These are phyloP conservation scores for Lacanobia oleracea DNA, from an alignment of 2,888 invertebrate genomes.

Conservation along the genomic window DNA sequence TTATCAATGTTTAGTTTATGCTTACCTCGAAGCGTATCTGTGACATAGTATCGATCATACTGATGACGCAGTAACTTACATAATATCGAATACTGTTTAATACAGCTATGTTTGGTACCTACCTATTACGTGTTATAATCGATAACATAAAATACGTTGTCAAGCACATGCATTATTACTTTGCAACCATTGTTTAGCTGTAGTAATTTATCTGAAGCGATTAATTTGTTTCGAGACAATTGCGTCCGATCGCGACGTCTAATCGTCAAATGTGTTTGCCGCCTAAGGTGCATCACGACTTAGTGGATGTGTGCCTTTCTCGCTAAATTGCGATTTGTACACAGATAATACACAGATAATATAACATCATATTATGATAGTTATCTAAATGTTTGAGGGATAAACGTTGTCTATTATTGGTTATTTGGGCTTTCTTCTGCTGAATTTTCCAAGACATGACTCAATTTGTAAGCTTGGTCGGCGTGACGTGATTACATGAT, in stretches of 20 bases:
- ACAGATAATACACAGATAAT: slow-evolving; percentile 68
- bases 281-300: slow-evolving; percentile 74
- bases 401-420: slow-evolving; percentile 69
- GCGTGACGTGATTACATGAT: slow-evolving; percentile 11
- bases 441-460: slow-evolving; percentile 35
- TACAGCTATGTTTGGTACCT: neutral
- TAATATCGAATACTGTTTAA: slow-evolving; percentile 9
- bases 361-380: slow-evolving; percentile 62
- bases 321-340: slow-evolving; percentile 74
- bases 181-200: slow-evolving; percentile 51
- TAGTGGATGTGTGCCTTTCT: slow-evolving; percentile 73
- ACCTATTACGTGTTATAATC: slow-evolving; percentile 24
- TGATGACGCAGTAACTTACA: slow-evolving; percentile 11
- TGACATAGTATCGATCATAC: neutral
- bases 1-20: slow-evolving; percentile 30
- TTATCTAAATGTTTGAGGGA: slow-evolving; percentile 74
- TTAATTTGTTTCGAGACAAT: slow-evolving; percentile 50
- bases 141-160: slow-evolving; percentile 49
- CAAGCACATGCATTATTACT: slow-evolving; percentile 34
- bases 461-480: slow-evolving; percentile 26
- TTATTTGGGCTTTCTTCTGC: slow-evolving; percentile 65
- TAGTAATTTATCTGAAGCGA: slow-evolving; percentile 41
- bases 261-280: slow-evolving; percentile 57
- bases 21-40: slow-evolving; percentile 11
- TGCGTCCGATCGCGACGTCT: slow-evolving; percentile 31